A percentile compares a stretch with the other conserved stretches of the same genome.
Conservation (phyloP, 2,888 invertebrate species). For the Muschampia staudingeri region DNA sequence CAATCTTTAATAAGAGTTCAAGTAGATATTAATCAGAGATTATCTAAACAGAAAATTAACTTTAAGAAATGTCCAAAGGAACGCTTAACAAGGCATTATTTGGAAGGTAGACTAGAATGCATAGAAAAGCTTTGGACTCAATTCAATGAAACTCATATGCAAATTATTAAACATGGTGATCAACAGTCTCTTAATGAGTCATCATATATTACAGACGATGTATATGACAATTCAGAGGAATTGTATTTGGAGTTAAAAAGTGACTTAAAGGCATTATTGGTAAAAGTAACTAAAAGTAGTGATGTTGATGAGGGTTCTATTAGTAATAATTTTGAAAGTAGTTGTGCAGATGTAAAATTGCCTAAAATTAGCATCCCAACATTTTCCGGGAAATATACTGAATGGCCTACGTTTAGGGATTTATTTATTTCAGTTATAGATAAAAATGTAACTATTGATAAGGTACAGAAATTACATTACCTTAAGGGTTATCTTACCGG, state of each 20-base stretch:
- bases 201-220: not conserved
- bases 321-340: not conserved
- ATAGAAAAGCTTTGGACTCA: not conserved
- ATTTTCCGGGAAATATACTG: not conserved
- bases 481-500: not conserved
- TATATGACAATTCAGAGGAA: not conserved
- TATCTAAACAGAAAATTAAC: not conserved
- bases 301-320: not conserved
- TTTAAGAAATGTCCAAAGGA: not conserved
- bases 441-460: not conserved
- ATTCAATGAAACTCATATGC: not conserved
- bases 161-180: not conserved
- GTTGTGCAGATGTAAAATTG: not conserved
- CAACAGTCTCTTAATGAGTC: not conserved
- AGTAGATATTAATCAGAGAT: not conserved
- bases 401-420: not conserved
- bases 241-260: not conserved
- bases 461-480: not conserved
- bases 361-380: not conserved
- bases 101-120: not conserved
- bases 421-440: not conserved
- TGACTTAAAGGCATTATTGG: not conserved
- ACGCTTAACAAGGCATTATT: not conserved
- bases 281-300: not conserved
- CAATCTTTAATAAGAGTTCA: not conserved